Conservation (phyloP, 1,140 invertebrate species). For the Parapsyche elsis region DNA sequence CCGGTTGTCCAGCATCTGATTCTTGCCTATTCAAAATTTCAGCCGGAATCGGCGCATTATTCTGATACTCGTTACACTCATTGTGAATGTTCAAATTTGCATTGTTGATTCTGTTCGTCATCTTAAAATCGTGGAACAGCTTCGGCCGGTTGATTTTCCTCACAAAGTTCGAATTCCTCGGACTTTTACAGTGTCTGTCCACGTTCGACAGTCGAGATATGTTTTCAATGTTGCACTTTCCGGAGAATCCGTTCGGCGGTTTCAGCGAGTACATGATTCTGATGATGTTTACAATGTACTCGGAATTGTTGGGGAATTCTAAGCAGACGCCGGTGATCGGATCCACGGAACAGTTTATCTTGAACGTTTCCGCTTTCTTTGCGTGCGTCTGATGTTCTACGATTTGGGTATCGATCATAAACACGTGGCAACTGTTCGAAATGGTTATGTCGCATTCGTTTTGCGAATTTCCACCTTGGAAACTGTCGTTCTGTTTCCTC, state of each 20-base stretch:
- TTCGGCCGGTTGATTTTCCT: conserved; percentile 51
- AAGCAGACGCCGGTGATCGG: conserved; percentile 77
- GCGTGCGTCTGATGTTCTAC: conserved; percentile 84
- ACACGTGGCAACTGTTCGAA: conserved; percentile 94
- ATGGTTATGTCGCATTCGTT: conserved; percentile 66
- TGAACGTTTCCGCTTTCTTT: conserved; percentile 80
- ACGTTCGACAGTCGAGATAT: conserved; percentile 63
- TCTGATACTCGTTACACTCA: conserved; percentile 31
- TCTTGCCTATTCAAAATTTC: conserved; percentile 49
- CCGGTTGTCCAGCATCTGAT: conserved; percentile 56
- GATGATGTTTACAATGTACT: conserved; percentile 83
- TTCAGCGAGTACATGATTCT: conserved; percentile 75
- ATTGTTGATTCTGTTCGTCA: conserved; percentile 55
- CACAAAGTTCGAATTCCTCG: conserved; percentile 49
- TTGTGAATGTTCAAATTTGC: conserved; percentile 32
- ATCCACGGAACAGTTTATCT: conserved; percentile 80
- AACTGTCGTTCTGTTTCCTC: conserved; percentile 51
- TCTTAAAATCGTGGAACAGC: conserved; percentile 50
- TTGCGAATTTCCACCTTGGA: conserved; percentile 58
- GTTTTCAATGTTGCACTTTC: conserved; percentile 61
- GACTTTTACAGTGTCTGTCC: conserved; percentile 45
- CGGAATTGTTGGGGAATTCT: conserved; percentile 91
- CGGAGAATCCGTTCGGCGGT: conserved; percentile 62
- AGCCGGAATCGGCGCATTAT: conserved; percentile 24
- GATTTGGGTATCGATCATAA: conserved; percentile 89